Percentiles rank a stretch among this genome's conserved stretches.
phyloP scores from a whole-genome alignment of 1,140 invertebrate genomes.

The Saccostrea glomerata region DNA sequence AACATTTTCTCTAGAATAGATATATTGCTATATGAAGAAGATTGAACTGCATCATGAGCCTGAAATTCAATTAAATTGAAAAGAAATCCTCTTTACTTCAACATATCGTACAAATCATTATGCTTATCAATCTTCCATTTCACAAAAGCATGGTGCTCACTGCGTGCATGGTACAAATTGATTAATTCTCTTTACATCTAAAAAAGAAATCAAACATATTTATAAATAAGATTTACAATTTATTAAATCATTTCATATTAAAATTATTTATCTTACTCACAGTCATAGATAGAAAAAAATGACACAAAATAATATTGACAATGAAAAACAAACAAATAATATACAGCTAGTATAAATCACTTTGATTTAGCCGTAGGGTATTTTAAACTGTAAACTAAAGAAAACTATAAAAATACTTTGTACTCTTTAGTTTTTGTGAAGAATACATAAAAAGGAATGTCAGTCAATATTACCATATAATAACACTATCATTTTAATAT shows the following conservation, averaged over 20 bases:
- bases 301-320: background rate
- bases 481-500: no score
- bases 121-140: background rate
- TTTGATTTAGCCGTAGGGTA: background rate
- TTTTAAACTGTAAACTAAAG: background rate
- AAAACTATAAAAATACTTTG: no score
- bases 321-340: background rate
- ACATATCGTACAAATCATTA: background rate
- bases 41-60: no score
- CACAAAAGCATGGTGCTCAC: constrained; percentile 9
- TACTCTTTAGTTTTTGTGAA: no score
- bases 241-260: background rate
- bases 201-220: constrained; percentile 12
- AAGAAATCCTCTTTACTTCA: background rate
- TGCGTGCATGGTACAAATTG: constrained; percentile 2
- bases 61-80: no score
- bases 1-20: no score
- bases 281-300: background rate
- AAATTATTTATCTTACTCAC: background rate
- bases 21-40: no score
- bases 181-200: constrained; percentile 30
- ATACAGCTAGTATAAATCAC: background rate
- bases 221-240: background rate
- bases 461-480: no score
- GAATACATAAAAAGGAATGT: no score